Base-by-base conservation (phyloP, 2,888 invertebrate genomes). In the Synergus gifuensis region DNA sequence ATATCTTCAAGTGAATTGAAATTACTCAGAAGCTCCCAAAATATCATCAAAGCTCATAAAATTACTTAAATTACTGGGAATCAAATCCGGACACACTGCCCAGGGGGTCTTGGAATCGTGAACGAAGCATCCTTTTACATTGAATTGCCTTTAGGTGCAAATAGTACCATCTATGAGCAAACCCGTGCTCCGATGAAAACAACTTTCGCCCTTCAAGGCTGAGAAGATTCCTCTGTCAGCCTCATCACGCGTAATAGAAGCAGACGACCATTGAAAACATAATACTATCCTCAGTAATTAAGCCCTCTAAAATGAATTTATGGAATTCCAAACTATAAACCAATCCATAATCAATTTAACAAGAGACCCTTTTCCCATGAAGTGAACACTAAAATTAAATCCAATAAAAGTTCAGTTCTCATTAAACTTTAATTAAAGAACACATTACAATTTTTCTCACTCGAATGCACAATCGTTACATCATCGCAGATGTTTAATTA, bases 121-220 rank as follows among this genome's bases (percentile, higher is more conserved):
- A 79, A 82, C 73, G 69, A 79, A 78, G 77, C 64, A 46, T 80
- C 78, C 79, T 80, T 77, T 78, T 77, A 36, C n/a, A 42, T 69
- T 62, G 73, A n/a, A 60, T 83, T 79, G 78, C 80, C 76, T 82
- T 80, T 86, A 83, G 83, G 84, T 86, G 86, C 85, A 88, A 88
- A 88, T 87, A 89, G 86, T 85, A 80, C 81, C 83, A 83, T 89
- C 85, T 86, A 86, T 84, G 83, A 86, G 80, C 82, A 83, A 83
- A 83, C 82, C 60, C 22, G 22, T 22, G 60, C 12, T 60, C 60
- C 76, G 79, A 78, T 82, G 82, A 86, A 89, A 89, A 88, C 89
- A 89, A 90, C 90, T 91, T 91, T 91, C 91, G 91, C 90, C 89
- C 90, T 88, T 88, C 89, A 91, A 91, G 90, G 90, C 90, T 90